These are phyloP conservation scores for Xylocampa areola DNA, from an alignment of 2,888 invertebrate genomes.

Conservation along the genomic window DNA sequence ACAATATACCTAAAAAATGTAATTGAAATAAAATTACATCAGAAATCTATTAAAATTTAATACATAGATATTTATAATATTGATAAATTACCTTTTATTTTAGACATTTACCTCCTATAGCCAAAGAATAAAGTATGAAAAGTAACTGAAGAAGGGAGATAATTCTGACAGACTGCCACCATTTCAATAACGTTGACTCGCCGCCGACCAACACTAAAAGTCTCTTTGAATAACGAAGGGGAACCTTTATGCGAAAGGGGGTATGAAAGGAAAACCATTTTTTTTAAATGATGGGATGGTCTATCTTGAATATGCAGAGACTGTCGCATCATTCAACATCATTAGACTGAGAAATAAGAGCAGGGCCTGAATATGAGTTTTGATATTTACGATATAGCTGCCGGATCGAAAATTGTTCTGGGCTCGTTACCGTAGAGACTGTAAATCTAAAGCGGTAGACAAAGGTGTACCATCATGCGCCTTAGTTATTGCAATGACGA, in stretches of 20 bases:
- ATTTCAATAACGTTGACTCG: conserved; percentile 68
- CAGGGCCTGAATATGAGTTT: conserved; percentile 71
- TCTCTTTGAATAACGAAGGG: conserved; percentile 85
- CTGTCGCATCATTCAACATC: conserved; percentile 85
- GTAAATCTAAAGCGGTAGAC: conserved; percentile 40
- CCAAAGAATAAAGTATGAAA: conserved; percentile 44
- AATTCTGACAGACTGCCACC: conserved; percentile 67
- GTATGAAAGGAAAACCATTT: conserved; percentile 83
- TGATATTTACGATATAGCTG: conserved; percentile 55
- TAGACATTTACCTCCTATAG: conserved; percentile 14
- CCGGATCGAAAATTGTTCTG: conserved; percentile 43
- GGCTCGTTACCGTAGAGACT: conserved; percentile 19
- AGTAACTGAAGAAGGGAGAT: conserved; percentile 60
- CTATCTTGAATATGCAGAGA: conserved; percentile 83
- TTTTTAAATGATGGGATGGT: conserved; percentile 80
- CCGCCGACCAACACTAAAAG: conserved; percentile 75
- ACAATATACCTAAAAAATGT: neutral
- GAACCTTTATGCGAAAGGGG: conserved; percentile 79
- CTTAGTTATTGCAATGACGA: conserved; percentile 21
- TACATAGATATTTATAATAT: conserved; percentile 5
- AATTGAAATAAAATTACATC: neutral
- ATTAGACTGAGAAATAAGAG: conserved; percentile 81
- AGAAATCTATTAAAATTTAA: no score
- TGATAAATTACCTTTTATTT: conserved; percentile 8
- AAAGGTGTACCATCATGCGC: conserved; percentile 16